Base-by-base conservation (phyloP, 2,113 vertebrate genomes). In the Eidolon helvum region DNA sequence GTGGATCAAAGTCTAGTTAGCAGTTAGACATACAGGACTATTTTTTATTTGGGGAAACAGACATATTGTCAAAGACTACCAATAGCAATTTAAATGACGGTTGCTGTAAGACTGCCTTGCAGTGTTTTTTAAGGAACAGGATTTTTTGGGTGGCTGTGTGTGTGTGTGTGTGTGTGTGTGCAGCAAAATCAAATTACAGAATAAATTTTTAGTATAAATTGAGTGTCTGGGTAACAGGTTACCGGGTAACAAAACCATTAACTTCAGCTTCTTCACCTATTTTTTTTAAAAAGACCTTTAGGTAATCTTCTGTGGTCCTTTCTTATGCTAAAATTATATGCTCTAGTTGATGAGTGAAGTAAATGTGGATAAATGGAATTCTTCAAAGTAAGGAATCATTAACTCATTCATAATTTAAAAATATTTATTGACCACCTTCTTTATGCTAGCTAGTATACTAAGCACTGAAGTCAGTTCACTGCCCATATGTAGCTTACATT, bases 141-240 rank as follows among this genome's bases (percentile, higher is more conserved):
- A 21, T 14, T 38, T 61, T 79, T 89, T 22, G 50, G 14, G 15
- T 50, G 50, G 14, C 50, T 16, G 50, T 50, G 50, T 50, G 50
- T 50, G 50, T 50, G 48, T 50, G 48, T 48, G 45, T 48, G 48
- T 50, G 50, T 50, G 50, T 50, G 50, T 50, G 50, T 50, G 50
- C 48, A 50, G 30, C 10, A 19, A 86, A 84, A 48, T 79, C 21
- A 92, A 80, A 94, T 40, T 86, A 18, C 30, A 71, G 38, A 33
- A 40, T 96, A 68, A 71, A 48, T 59, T 82, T 97, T 80, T 91
- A 93, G 40, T 72, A 16, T 71, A 83, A 86, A 78, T 5, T 87
- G 12, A 86, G 19, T 2, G 4, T 50, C 19, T 86, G 12, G 3
- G 5, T 95, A 71, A 75, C 50, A 95, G 33, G 33, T 84, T 33